Conservation (phyloP, 2,797 vertebrate genomes). For the Choloepus didactylus region DNA sequence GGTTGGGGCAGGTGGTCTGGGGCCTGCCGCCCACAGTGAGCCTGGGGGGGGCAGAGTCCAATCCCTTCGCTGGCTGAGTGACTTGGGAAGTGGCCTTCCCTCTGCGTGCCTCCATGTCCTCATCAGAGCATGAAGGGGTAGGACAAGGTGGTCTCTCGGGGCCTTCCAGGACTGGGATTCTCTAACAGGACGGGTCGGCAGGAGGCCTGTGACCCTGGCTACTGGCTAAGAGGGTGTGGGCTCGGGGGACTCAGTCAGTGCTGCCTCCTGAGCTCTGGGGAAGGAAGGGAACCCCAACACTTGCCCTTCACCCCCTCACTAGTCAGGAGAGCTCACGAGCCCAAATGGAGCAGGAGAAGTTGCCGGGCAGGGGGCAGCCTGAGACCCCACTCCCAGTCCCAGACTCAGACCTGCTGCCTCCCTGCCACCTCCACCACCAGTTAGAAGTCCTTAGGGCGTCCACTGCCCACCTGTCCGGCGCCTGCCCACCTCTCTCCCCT, state of each 20-base stretch:
- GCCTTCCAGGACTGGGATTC: background rate
- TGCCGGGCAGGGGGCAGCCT: rapidly evolving
- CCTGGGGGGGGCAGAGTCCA: background rate
- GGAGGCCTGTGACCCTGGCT: background rate
- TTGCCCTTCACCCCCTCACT: background rate
- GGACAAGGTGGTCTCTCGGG: background rate
- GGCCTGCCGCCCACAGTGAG: background rate
- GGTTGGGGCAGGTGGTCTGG: constrained; percentile 74
- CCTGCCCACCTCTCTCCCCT: background rate
- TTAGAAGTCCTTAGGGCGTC: rapidly evolving
- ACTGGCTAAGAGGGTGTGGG: background rate
- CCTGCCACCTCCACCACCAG: background rate
- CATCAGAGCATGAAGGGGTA: background rate
- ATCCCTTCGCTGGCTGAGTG: background rate
- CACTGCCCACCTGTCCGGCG: background rate
- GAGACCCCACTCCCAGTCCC: background rate
- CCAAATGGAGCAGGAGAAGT: background rate
- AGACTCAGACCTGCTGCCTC: background rate
- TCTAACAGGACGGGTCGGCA: background rate
- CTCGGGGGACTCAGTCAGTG: background rate
- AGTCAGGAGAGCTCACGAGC: background rate
- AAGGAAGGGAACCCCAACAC: background rate
- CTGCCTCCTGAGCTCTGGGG: background rate
- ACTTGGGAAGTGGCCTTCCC: background rate
- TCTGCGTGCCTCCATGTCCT: background rate